Evolutionary conservation across 2,797 vertebrate species (phyloP).

Genomic region (Balearica regulorum): DNA sequence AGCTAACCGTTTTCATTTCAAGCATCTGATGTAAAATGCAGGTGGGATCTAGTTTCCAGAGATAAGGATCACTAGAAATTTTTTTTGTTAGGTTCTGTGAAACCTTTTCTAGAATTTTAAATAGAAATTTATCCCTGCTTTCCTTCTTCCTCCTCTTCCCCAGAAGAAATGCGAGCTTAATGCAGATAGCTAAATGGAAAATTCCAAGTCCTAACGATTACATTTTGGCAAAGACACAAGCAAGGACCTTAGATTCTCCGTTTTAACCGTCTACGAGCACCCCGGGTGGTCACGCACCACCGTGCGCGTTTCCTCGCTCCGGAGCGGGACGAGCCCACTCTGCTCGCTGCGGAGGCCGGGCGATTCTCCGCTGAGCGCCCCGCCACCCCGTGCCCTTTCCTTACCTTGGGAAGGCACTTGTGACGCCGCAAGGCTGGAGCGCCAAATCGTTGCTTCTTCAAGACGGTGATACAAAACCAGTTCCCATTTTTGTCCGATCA

Average conservation of each 20-base stretch:
- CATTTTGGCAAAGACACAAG: not conserved
- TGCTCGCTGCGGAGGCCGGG: not conserved
- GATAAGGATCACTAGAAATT: too few species aligned
- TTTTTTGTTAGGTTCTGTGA: too few species aligned
- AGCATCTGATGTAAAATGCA: not conserved
- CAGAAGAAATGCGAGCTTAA: not conserved
- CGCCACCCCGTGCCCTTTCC: not conserved
- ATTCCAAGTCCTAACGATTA: not conserved
- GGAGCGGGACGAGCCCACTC: not conserved
- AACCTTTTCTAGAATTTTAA: not conserved
- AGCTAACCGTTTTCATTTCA: not conserved
- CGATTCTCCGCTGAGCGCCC: not conserved
- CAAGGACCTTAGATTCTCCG: not conserved
- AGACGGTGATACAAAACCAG: not conserved
- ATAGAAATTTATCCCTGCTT: not conserved
- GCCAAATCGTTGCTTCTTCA: not conserved
- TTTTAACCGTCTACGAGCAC: not conserved
- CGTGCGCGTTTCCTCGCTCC: fast-evolving
- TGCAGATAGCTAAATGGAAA: not conserved
- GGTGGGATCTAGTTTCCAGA: too few species aligned
- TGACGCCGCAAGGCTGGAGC: not conserved
- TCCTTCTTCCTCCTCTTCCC: not conserved
- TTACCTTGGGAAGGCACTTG: not conserved
- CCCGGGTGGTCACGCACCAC: not conserved
- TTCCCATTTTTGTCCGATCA: not conserved